Percentiles rank a stretch among this genome's conserved stretches.
phyloP scores from a whole-genome alignment of 2,888 invertebrate species.

The Andrena dorsata region DNA sequence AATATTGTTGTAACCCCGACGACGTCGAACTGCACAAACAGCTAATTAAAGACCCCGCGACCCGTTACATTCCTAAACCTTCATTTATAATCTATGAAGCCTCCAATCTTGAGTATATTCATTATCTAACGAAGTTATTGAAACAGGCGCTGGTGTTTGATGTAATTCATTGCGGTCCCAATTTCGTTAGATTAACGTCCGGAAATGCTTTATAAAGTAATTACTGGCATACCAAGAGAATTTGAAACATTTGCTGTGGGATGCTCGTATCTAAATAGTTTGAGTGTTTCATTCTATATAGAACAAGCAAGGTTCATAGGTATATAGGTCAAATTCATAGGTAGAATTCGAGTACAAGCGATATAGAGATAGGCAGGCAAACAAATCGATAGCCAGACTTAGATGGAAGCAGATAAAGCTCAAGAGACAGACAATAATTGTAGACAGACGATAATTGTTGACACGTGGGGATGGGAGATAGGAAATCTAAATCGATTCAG shows the following conservation, averaged over 20 bases:
- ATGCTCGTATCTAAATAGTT: too few relatives aligned
- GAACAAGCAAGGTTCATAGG: too few relatives aligned
- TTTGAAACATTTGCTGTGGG: too few relatives aligned
- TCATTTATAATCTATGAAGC: constrained; percentile 10
- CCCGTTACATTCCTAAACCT: constrained; percentile 6
- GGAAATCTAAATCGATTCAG: not conserved
- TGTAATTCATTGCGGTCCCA: constrained; percentile 17
- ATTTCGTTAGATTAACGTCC: not conserved
- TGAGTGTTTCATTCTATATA: too few relatives aligned
- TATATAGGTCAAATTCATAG: not conserved
- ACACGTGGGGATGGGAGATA: not conserved
- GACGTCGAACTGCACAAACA: constrained; percentile 14
- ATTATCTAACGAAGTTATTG: not conserved
- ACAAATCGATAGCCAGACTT: not conserved
- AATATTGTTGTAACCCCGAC: constrained; percentile 19
- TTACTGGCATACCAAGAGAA: too few relatives aligned
- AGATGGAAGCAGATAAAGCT: not conserved
- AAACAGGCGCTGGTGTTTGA: not conserved
- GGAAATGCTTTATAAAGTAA: not conserved
- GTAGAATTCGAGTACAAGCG: not conserved
- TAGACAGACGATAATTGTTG: not conserved
- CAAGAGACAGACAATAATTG: not conserved
- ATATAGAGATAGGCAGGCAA: not conserved
- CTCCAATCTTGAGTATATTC: constrained; percentile 15
- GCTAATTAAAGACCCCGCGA: constrained; percentile 30